phyloP scores from a whole-genome alignment of 2,797 vertebrate genomes.

The Erethizon dorsatum region DNA sequence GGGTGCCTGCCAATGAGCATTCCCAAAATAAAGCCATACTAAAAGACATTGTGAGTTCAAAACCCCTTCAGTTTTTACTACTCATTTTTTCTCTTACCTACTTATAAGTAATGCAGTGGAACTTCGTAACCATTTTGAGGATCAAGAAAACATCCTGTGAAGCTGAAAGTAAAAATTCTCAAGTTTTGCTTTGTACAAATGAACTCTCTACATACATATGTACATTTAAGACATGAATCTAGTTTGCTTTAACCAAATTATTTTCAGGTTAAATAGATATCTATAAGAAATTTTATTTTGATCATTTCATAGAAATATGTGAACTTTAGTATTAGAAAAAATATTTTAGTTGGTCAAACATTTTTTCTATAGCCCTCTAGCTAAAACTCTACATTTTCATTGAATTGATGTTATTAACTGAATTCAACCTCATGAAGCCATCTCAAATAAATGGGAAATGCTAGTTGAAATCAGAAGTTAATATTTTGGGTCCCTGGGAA shows the following conservation, averaged over 20 bases:
- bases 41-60: constrained; percentile 52
- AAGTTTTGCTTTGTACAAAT: constrained; percentile 26
- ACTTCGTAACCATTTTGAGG: background rate
- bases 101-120: constrained; percentile 2
- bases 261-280: constrained; percentile 9
- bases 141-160: background rate
- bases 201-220: background rate
- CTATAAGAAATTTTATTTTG: constrained; percentile 7
- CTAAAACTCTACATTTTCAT: background rate
- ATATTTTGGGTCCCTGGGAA: background rate
- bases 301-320: constrained; percentile 14
- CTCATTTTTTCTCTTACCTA: background rate
- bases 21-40: constrained; percentile 65
- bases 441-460: background rate
- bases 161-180: constrained; percentile 43
- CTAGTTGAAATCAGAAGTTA: constrained; percentile 15
- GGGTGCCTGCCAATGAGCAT: constrained; percentile 64
- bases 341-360: background rate
- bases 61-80: background rate
- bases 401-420: background rate
- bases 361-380: background rate
- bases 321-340: constrained; percentile 61
- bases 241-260: constrained; percentile 61
- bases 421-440: background rate
- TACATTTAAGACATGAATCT: constrained; percentile 7